Evolutionary conservation across 1,140 invertebrate species (phyloP).

Genomic region (Drosophila gunungcola): DNA sequence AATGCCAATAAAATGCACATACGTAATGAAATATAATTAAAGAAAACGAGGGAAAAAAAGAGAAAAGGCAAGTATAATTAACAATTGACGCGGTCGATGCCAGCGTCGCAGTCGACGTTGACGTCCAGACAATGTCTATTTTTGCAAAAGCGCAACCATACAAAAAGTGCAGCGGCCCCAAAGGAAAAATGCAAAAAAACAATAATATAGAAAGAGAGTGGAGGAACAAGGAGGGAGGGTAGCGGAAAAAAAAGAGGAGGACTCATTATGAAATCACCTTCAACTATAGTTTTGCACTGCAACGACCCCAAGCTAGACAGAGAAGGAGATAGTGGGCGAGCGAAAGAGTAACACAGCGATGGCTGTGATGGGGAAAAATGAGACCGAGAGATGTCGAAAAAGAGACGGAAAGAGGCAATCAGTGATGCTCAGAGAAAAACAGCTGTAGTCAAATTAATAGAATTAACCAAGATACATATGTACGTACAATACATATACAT

Average conservation of each 20-base stretch:
- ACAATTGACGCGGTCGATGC: constrained; percentile 43
- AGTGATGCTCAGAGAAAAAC: not conserved
- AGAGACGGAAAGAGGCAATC: not conserved
- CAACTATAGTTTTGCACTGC: constrained; percentile 76
- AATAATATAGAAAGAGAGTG: constrained; percentile 12
- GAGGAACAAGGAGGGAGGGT: not conserved
- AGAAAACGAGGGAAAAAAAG: constrained; percentile 46
- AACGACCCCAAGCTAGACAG: constrained; percentile 58
- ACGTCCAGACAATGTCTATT: constrained; percentile 63
- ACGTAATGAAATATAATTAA: constrained; percentile 83
- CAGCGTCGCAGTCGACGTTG: constrained; percentile 31
- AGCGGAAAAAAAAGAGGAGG: constrained; percentile 13
- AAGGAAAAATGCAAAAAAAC: constrained; percentile 26
- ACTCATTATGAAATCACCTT: constrained; percentile 81
- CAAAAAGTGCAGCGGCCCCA: constrained; percentile 41
- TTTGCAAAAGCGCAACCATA: constrained; percentile 57
- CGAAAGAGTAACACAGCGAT: not conserved
- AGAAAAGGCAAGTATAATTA: constrained; percentile 55
- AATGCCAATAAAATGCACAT: constrained; percentile 66
- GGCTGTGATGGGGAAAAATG: not conserved
- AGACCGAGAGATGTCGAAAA: not conserved
- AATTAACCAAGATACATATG: not conserved
- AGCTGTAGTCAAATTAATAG: constrained; percentile 1
- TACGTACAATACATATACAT: no score
- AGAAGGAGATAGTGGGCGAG: not conserved